These are phyloP conservation scores for Drosophila aldrichi DNA, from an alignment of 2,888 invertebrate species.

Conservation along the genomic window DNA sequence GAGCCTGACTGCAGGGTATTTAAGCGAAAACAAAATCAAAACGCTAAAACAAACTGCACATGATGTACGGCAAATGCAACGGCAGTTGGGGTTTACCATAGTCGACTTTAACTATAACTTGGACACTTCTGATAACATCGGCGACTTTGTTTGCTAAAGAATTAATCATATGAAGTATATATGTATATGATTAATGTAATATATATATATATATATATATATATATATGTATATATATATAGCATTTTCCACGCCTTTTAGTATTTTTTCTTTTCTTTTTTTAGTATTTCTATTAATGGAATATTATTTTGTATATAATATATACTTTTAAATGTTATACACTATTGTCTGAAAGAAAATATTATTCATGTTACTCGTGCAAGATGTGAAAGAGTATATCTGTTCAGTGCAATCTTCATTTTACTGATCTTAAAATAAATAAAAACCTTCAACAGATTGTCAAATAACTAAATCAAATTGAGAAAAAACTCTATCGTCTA, in stretches of 20 bases:
- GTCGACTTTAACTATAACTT: slow-evolving; percentile 9
- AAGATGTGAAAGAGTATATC: too few relatives aligned
- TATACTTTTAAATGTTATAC: not conserved
- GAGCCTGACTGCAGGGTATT: slow-evolving; percentile 4
- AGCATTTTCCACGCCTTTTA: not conserved
- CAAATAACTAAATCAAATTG: too few relatives aligned
- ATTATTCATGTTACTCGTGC: too few relatives aligned
- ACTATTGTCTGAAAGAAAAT: not conserved
- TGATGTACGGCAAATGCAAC: slow-evolving; percentile 30
- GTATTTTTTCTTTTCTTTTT: too few relatives aligned
- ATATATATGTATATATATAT: too few relatives aligned
- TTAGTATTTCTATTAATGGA: not conserved
- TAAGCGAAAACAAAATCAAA: slow-evolving; percentile 19
- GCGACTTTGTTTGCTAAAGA: not conserved
- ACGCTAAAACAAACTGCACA: slow-evolving; percentile 31
- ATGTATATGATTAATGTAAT: too few relatives aligned
- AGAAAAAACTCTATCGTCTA: too few relatives aligned
- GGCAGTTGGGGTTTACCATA: not conserved
- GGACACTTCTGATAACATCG: not conserved
- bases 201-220: too few relatives aligned
- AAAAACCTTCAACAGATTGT: too few relatives aligned
- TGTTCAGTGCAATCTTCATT: too few relatives aligned
- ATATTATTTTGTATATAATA: not conserved
- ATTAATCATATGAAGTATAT: not conserved
- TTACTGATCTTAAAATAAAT: too few relatives aligned